Evolutionary conservation across 1,140 invertebrate genomes (phyloP).

Genomic region (Galendromus occidentalis): DNA sequence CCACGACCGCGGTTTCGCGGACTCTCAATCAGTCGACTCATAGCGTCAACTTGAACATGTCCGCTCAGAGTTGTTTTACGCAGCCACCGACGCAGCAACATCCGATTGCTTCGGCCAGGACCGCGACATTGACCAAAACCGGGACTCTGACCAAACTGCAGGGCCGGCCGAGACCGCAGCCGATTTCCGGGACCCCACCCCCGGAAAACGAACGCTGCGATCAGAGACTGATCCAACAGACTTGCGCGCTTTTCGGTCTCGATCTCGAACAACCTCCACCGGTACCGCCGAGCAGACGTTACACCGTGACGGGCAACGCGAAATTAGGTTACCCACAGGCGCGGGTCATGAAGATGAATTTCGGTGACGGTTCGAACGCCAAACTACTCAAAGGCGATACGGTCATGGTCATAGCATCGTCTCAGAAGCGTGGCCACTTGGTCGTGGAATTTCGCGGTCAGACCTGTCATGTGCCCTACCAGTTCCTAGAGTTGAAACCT

Average conservation of each 20-base stretch:
- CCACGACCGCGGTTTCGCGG: not conserved
- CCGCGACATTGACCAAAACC: conserved; percentile 15
- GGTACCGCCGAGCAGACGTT: conserved; percentile 63
- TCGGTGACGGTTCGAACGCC: conserved; percentile 39
- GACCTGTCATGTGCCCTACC: conserved; percentile 62
- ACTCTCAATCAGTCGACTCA: not conserved
- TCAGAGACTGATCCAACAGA: conserved; percentile 64
- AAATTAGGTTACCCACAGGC: conserved; percentile 79
- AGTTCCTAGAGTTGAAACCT: conserved; percentile 47
- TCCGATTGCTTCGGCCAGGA: not conserved
- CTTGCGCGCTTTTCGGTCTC: conserved; percentile 65
- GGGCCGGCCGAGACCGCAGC: conserved; percentile 53
- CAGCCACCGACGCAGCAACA: not conserved
- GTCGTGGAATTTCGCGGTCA: conserved; percentile 59
- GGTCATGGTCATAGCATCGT: conserved; percentile 58
- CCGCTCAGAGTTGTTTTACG: conserved; percentile 5
- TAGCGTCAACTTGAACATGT: conserved; percentile 26
- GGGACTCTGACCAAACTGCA: conserved; percentile 24
- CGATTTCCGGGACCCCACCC: conserved; percentile 42
- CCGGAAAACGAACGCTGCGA: conserved; percentile 48
- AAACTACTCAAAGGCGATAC: conserved; percentile 54
- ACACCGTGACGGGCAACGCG: conserved; percentile 73
- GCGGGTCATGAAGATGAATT: conserved; percentile 69
- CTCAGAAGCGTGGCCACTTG: conserved; percentile 52
- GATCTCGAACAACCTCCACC: conserved; percentile 73